These are phyloP conservation scores for Cariama cristata DNA, from an alignment of 2,113 vertebrate species.

Conservation along the genomic window DNA sequence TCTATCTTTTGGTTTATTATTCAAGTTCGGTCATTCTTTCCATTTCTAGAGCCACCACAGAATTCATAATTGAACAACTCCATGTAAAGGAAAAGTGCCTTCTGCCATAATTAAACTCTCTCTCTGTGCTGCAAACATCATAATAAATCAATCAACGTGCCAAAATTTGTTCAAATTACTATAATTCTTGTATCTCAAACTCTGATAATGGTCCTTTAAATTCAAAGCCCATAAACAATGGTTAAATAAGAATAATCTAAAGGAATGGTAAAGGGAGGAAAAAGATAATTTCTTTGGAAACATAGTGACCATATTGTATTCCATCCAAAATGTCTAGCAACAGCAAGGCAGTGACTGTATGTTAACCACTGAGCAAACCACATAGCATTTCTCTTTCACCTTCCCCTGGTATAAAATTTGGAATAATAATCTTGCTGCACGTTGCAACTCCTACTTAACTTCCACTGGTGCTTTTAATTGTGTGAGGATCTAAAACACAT, in stretches of 20 bases:
- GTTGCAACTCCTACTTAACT: not conserved
- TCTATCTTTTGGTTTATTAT: not conserved
- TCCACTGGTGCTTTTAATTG: not conserved
- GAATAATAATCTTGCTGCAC: not conserved
- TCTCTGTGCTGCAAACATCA: not conserved
- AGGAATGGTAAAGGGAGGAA: not conserved
- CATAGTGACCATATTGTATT: not conserved
- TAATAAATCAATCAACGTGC: not conserved
- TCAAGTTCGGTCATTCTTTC: not conserved
- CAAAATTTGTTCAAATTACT: not conserved
- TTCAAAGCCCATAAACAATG: not conserved
- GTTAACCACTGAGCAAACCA: not conserved
- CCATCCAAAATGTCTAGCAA: not conserved
- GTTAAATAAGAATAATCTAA: not conserved
- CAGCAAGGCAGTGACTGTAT: not conserved
- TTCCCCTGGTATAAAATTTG: not conserved
- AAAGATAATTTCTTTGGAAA: not conserved
- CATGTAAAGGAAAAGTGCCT: not conserved
- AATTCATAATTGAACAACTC: constrained; percentile 27
- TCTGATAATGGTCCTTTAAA: not conserved
- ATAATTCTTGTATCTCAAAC: not conserved
- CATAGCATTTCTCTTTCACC: not conserved
- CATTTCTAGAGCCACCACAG: not conserved
- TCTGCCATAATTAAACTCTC: not conserved
- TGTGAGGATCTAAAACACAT: not conserved